Base-by-base conservation (phyloP, 2,113 vertebrate genomes). In the Microcebus ravelobensis region DNA sequence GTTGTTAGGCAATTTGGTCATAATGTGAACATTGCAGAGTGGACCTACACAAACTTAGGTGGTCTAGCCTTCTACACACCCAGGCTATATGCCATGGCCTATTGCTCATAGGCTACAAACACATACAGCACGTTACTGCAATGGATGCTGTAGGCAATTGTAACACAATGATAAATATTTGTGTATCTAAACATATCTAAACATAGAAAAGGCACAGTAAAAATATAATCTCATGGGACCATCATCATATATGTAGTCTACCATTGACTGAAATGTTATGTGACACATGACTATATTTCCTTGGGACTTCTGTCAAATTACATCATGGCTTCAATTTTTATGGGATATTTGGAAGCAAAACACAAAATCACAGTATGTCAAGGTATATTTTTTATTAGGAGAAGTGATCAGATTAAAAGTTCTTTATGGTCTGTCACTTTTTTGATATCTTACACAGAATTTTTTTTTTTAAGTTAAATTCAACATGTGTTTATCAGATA, bases 291-390 rank as follows among this genome's bases (percentile, higher is more conserved):
- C 39, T 8, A 3, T 76, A 48, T 48, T 31, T 76, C 29, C 73
- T 18, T 70, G 36, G 5, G 50, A 68, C 6, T 65, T 88, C 59
- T 92, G 48, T 95, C 65, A 63, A 50, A 70, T 31, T 76, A 27
- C 4, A 87, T 4, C 34, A 39, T 55, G 39, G 15, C 42, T 83
- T 87, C 27, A 80, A 77, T 90, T 95, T 63, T 29, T 95, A 59
- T 87, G 74, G 97, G 63, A 50, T 59, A 73, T 67, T 84, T 91
- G 45, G 68, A 73, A 86, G 34, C 34, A 87, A 97, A 80, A 59
- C 36, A 74, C 14, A 52, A 74, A 77, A 90, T 82, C 18, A 70
- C 20, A 65, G 31, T 57, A n/a, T 95, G 67, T 70, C 13, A 73
- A 73, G 59, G 2, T 63, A 25, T 68, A 65, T 57, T 10, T 29